Percentiles rank a stretch among this genome's conserved stretches.
phyloP scores from a whole-genome alignment of 2,113 vertebrate species.

The Malaclemys terrapin region DNA sequence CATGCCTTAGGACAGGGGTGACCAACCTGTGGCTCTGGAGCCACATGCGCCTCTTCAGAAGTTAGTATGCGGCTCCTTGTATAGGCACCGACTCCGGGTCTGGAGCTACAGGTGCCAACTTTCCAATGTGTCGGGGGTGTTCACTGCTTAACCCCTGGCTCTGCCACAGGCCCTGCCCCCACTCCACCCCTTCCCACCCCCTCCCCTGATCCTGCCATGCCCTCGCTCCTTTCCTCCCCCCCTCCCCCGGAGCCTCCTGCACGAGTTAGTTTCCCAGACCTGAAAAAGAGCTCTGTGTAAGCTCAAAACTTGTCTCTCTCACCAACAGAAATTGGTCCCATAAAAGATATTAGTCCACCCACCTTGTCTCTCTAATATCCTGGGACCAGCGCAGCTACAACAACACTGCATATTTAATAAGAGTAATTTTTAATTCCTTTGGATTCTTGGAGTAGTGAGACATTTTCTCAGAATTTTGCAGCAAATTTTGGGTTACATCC shows the following conservation, averaged over 20 bases:
- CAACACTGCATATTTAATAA: neutral
- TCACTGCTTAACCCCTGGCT: no score
- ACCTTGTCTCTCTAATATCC: neutral
- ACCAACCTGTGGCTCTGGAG: no score
- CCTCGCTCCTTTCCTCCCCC: no score
- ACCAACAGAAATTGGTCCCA: neutral
- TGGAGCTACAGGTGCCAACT: no score
- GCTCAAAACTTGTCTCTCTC: neutral
- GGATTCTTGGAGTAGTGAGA: neutral
- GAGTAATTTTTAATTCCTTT: neutral
- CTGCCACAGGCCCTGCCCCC: no score
- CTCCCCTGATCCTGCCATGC: no score
- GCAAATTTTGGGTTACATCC: neutral
- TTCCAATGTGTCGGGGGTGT: no score
- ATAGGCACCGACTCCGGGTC: no score
- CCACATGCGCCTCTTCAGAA: no score
- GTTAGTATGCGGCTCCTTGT: no score
- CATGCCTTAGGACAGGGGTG: neutral
- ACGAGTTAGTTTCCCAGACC: neutral
- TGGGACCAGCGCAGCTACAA: neutral
- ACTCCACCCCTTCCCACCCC: no score
- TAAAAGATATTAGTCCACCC: neutral
- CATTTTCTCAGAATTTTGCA: neutral
- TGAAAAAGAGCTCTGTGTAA: neutral
- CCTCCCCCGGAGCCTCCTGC: no score